phyloP scores from a whole-genome alignment of 2,888 invertebrate genomes.

The Antheraea assamensis region DNA sequence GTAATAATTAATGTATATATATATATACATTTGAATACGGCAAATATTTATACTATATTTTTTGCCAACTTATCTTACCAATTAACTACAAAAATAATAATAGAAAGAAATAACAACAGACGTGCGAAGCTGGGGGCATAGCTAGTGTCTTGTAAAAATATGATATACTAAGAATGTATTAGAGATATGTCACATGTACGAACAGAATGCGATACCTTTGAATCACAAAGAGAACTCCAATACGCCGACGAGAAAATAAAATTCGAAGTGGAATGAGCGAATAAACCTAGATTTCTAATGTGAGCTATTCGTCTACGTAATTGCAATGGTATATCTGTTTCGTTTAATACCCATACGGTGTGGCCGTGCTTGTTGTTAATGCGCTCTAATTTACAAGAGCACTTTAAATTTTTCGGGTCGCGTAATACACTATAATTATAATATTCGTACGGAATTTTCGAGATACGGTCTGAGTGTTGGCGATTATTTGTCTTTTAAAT shows the following conservation, averaged over 20 bases:
- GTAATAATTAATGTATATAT: too few relatives aligned
- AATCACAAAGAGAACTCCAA: not conserved
- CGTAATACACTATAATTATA: not conserved
- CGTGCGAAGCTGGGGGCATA: too few relatives aligned
- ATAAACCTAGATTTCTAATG: conserved; percentile 7
- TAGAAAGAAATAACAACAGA: too few relatives aligned
- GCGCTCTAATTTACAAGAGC: conserved; percentile 10
- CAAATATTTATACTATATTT: too few relatives aligned
- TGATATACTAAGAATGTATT: not conserved
- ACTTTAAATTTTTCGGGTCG: conserved; percentile 11
- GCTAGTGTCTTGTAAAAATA: not conserved
- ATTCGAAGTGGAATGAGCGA: not conserved
- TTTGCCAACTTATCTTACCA: too few relatives aligned
- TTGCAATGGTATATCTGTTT: conserved; percentile 2
- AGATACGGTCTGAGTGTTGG: not conserved
- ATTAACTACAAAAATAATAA: too few relatives aligned
- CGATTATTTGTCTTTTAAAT: not conserved
- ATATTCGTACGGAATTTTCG: not conserved
- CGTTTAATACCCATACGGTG: not conserved
- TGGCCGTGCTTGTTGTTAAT: not conserved
- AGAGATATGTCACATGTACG: not conserved
- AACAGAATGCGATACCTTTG: not conserved
- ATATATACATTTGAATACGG: too few relatives aligned
- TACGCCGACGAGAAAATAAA: not conserved
- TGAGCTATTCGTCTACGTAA: conserved; percentile 1